A percentile compares a stretch with the other conserved stretches of the same genome.
Evolutionary conservation across 2,797 vertebrate genomes (phyloP).

Genomic region (Cryptoprocta ferox): DNA sequence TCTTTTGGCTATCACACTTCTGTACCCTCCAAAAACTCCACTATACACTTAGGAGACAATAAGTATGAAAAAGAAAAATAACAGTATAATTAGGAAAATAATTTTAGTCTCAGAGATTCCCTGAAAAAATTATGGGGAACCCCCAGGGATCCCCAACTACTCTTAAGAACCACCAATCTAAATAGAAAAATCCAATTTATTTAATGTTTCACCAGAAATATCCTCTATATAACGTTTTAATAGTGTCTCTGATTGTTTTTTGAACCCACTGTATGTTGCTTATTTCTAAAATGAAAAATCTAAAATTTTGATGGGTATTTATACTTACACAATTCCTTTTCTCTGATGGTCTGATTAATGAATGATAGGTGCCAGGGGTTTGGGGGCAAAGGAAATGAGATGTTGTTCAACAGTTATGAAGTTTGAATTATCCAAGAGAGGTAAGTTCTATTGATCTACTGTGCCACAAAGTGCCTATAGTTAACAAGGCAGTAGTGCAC

Average conservation of each 20-base stretch:
- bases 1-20: background rate
- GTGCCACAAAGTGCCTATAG: background rate
- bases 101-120: background rate
- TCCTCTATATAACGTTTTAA: background rate
- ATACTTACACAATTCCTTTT: background rate
- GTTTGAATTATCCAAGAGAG: background rate
- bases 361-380: background rate
- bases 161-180: slow-evolving; percentile 3
- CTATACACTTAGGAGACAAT: background rate
- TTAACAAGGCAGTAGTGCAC: background rate
- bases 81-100: background rate
- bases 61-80: background rate
- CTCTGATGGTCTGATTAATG: background rate
- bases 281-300: slow-evolving; percentile 6
- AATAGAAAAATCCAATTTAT: background rate
- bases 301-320: background rate
- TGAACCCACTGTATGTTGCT: background rate
- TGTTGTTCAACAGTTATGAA: background rate
- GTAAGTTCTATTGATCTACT: background rate
- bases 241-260: background rate
- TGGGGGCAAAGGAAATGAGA: background rate
- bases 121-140: background rate
- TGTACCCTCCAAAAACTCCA: background rate
- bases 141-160: background rate
- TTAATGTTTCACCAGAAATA: slow-evolving; percentile 45